Conservation (phyloP, 2,113 vertebrate species). For the Ondatra zibethicus region DNA sequence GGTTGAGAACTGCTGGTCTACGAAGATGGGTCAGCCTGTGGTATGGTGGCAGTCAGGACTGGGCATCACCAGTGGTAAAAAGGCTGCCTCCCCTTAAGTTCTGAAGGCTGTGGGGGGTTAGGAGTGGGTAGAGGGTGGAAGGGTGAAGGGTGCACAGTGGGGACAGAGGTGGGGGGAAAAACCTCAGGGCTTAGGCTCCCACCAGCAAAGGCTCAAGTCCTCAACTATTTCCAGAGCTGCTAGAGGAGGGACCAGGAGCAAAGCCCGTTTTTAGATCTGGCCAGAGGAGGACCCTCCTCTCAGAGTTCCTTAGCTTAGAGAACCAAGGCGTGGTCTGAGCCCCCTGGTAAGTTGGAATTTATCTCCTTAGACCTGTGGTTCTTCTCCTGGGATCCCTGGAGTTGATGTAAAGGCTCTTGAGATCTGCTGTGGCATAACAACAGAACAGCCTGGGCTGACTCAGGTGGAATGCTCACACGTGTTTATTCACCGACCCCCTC, state of each 20-base stretch:
- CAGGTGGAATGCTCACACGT: fast-evolving
- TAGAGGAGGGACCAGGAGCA: background rate
- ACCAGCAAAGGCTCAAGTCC: background rate
- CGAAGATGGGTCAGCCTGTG: background rate
- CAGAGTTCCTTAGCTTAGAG: background rate
- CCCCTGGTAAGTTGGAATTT: no score
- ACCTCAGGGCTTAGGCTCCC: background rate
- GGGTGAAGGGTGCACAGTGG: background rate
- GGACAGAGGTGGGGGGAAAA: background rate
- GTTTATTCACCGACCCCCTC: no score
- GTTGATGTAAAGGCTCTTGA: background rate
- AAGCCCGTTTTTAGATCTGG: background rate
- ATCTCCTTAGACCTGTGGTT: background rate
- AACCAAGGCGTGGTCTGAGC: background rate
- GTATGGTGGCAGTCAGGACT: background rate
- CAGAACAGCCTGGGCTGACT: fast-evolving
- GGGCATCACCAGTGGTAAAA: no score
- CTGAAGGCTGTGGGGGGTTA: fast-evolving
- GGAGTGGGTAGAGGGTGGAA: background rate
- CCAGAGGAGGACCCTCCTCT: background rate
- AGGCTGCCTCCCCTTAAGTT: background rate
- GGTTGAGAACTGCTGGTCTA: background rate
- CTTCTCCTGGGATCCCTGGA: background rate
- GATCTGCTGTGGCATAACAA: background rate
- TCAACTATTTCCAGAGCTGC: background rate